Percentiles rank a stretch among this genome's conserved stretches.
phyloP scores from a whole-genome alignment of 2,888 invertebrate genomes.

The Amphipoea lucens region DNA sequence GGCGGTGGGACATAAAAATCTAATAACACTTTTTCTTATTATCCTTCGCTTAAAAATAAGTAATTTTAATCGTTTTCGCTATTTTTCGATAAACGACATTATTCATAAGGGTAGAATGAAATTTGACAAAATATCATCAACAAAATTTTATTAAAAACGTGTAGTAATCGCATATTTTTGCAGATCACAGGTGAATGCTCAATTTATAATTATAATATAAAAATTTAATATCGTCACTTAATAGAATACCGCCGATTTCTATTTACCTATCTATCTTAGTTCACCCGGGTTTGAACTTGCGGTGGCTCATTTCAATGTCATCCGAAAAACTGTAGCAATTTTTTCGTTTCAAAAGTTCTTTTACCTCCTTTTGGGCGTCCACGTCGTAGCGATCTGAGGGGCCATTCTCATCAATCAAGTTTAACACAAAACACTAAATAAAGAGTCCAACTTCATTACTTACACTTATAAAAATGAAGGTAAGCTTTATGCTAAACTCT shows the following conservation, averaged over 20 bases:
- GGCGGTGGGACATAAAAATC: background rate
- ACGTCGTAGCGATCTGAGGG: too few relatives aligned
- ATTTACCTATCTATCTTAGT: background rate
- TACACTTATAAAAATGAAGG: background rate
- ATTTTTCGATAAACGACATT: slow-evolving; percentile 18
- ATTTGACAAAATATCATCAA: slow-evolving; percentile 17
- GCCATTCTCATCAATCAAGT: too few relatives aligned
- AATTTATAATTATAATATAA: background rate
- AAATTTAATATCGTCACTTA: background rate
- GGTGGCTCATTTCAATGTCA: background rate
- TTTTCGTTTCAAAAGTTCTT: background rate
- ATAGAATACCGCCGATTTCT: background rate
- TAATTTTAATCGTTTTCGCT: too few relatives aligned
- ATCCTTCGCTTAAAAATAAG: background rate
- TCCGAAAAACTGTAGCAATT: background rate
- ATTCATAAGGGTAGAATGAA: slow-evolving; percentile 27
- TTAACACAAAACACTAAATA: slow-evolving; percentile 1
- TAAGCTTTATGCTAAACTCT: slow-evolving; percentile 1
- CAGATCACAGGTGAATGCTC: slow-evolving; percentile 10
- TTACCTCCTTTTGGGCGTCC: background rate
- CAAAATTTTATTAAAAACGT: slow-evolving; percentile 30
- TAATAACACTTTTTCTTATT: background rate
- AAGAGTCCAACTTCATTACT: background rate
- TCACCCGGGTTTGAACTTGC: background rate
- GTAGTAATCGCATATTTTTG: slow-evolving; percentile 21